Conservation (phyloP, 1,140 invertebrate genomes). For the Drosophila asahinai region DNA sequence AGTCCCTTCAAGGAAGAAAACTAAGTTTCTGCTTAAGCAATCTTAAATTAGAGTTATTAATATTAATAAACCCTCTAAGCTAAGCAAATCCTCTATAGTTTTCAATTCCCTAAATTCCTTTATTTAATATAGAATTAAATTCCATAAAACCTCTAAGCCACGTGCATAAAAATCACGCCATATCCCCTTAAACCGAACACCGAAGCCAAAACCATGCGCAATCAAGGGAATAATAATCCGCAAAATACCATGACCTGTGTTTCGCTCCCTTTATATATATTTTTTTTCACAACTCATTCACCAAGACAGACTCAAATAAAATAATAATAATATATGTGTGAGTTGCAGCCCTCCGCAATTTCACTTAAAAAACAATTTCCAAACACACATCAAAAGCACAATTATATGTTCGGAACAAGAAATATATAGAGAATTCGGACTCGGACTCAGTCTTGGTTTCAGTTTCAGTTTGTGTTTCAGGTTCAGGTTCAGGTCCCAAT, state of each 20-base stretch:
- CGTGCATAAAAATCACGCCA: slow-evolving; percentile 59
- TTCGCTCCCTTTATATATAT: slow-evolving; percentile 42
- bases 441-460: slow-evolving; percentile 24
- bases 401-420: slow-evolving; percentile 78
- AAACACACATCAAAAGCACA: slow-evolving; percentile 75
- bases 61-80: not conserved
- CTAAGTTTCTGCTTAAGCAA: no score
- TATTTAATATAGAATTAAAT: not conserved
- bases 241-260: slow-evolving; percentile 70
- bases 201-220: slow-evolving; percentile 36
- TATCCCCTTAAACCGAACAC: slow-evolving; percentile 15
- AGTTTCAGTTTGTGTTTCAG: slow-evolving; percentile 38
- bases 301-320: slow-evolving; percentile 32
- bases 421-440: slow-evolving; percentile 46
- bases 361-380: slow-evolving; percentile 82
- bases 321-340: slow-evolving; percentile 15
- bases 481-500: slow-evolving; percentile 58
- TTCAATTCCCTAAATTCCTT: not conserved
- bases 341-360: slow-evolving; percentile 54
- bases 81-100: no score
- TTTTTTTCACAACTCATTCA: slow-evolving; percentile 41
- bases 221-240: slow-evolving; percentile 44
- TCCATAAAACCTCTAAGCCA: slow-evolving; percentile 25
- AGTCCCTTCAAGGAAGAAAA: no score
- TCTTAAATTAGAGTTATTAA: no score